A percentile compares a stretch with the other conserved stretches of the same genome.
These are phyloP conservation scores for Ormyrus rosae DNA, from an alignment of 2,888 invertebrate genomes.

Conservation along the genomic window DNA sequence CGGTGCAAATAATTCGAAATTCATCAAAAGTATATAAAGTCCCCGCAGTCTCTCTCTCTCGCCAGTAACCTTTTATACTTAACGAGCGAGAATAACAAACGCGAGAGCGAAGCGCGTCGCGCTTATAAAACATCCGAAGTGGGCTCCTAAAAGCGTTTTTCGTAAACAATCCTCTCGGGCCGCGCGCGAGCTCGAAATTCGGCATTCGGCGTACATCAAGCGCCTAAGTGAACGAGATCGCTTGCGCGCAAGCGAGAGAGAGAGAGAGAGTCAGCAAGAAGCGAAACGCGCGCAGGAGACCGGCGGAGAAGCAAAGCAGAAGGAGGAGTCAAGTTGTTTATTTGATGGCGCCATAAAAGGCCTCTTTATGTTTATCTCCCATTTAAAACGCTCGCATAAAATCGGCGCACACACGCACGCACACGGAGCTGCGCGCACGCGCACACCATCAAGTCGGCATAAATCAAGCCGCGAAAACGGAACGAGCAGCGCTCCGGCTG, in stretches of 20 bases:
- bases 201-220: conserved; percentile 31
- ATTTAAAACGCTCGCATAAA: conserved; percentile 75
- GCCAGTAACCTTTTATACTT: conserved; percentile 19
- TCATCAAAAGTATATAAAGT: conserved; percentile 20
- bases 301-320: conserved; percentile 61
- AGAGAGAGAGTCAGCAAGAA: background rate
- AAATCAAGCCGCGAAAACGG: conserved; percentile 73
- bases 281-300: background rate
- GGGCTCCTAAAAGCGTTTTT: conserved; percentile 43
- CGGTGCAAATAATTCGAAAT: conserved; percentile 9
- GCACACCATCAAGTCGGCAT: conserved; percentile 73
- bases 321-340: conserved; percentile 76
- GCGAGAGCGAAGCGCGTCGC: background rate
- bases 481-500: conserved; percentile 53
- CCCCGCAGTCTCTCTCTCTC: too few species aligned
- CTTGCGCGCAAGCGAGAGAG: conserved; percentile 2
- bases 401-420: conserved; percentile 51
- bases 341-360: conserved; percentile 76
- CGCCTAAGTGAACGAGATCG: conserved; percentile 42
- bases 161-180: conserved; percentile 18
- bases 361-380: conserved; percentile 76
- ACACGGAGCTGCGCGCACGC: conserved; percentile 64
- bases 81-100: conserved; percentile 9
- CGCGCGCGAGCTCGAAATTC: conserved; percentile 3
- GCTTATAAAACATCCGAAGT: conserved; percentile 25